Conservation (phyloP, 2,113 vertebrate genomes). For the Daubentonia madagascariensis region DNA sequence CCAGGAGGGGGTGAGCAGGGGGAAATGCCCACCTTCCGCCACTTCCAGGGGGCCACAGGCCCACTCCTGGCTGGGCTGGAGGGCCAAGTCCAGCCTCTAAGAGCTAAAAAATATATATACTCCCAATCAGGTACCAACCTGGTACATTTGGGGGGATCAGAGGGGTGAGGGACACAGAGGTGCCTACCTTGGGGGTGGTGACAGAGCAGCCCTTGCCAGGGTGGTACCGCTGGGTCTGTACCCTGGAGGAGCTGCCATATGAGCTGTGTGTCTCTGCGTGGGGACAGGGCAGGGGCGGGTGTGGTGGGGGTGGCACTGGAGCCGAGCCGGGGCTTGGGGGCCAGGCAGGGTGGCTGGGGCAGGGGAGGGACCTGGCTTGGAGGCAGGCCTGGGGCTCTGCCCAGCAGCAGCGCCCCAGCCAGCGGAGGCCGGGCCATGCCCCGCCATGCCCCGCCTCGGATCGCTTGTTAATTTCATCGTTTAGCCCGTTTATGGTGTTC, state of each 20-base stretch:
- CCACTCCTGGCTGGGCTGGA: neutral
- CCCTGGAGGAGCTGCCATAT: rapidly evolving
- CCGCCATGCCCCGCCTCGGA: constrained; percentile 85
- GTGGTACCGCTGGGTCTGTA: neutral
- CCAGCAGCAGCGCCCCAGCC: neutral
- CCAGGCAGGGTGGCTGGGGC: constrained; percentile 67
- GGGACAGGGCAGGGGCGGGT: rapidly evolving
- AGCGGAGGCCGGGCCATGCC: constrained; percentile 41
- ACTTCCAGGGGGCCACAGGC: neutral
- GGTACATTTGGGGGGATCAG: neutral
- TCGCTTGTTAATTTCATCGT: constrained; percentile 94
- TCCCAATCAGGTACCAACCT: neutral
- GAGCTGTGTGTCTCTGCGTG: neutral
- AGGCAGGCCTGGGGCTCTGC: constrained; percentile 78
- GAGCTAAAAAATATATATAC: neutral
- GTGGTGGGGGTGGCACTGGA: neutral
- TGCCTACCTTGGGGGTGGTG: neutral
- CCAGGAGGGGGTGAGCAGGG: constrained; percentile 63
- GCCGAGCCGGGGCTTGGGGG: constrained; percentile 38
- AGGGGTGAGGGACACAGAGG: neutral
- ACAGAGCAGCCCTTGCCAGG: neutral
- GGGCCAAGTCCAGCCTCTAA: neutral
- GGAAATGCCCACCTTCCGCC: neutral
- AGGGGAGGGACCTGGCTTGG: constrained; percentile 49
- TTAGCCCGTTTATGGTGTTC: constrained; percentile 94